Base-by-base conservation (phyloP, 1,140 invertebrate genomes). In the Nixonia krombeini region DNA sequence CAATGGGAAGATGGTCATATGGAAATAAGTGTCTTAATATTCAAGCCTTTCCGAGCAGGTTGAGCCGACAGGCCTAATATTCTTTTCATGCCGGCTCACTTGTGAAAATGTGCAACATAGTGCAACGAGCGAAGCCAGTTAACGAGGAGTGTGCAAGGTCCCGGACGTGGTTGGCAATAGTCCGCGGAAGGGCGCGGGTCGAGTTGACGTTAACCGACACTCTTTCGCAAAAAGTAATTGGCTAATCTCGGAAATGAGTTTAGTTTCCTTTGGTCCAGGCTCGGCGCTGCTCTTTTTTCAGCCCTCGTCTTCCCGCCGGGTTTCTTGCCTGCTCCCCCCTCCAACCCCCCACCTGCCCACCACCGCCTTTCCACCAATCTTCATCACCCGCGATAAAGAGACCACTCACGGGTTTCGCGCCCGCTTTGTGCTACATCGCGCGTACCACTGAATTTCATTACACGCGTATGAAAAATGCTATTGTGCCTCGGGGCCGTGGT, bases 231-330 rank as follows among this genome's bases (percentile, higher is more conserved):
- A 82, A 82, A 81, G 78, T 83, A 83, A 84, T 84, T 85, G 82
- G 79, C 82, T 85, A 84, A 84, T 85, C 79, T 80, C 75, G 82
- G 80, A 85, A 83, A 83, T 83, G 83, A 84, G 81, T 84, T 84
- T 81, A 83, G 78, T 81, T 85, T 75, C 73, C 75, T 84, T 82
- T 72, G 62, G 65, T 57, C 65, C 37, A 50, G 42, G 64, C 70
- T 66, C 68, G 64, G 71, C 72, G 67, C 46, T 71, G 69, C 65
- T 68, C 66, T 64, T 79, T 76, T 76, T 74, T 70, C 68, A 58
- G 47, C 49, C 35, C 50, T 55, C 50, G 35, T 26, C 53, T 33
- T 21, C 13, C 8, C 37, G 18, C 16, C 37, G 35, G 12, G 12
- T 41, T 47, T 35, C 33, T 33, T 15, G 29, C 49, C 25, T 47